Conservation (phyloP, 2,797 vertebrate species). For the Anas capensis region DNA sequence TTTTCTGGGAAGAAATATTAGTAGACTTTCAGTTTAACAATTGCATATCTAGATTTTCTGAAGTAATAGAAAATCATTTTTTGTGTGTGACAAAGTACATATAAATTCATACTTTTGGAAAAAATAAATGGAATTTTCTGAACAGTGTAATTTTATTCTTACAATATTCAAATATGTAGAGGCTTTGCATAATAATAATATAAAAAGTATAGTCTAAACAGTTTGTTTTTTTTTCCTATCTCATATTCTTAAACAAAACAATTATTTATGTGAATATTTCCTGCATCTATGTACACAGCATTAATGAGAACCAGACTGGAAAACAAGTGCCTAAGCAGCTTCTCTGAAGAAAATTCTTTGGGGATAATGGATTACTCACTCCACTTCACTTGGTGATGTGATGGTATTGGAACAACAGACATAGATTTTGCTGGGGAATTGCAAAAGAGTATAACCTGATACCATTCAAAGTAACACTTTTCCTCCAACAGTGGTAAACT, state of each 20-base stretch:
- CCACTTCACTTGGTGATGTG: background rate
- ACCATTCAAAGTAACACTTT: background rate
- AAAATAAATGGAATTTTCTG: background rate
- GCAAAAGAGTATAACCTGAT: background rate
- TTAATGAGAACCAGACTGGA: background rate
- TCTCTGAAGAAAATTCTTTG: background rate
- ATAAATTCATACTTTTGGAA: background rate
- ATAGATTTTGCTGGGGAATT: background rate
- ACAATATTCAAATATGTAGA: background rate
- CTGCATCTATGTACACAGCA: background rate
- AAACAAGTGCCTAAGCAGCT: background rate
- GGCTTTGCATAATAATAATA: background rate
- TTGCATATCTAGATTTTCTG: background rate
- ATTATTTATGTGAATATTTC: background rate
- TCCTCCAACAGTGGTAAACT: background rate
- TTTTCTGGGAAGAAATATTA: background rate
- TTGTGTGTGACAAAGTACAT: background rate
- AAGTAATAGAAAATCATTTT: background rate
- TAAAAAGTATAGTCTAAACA: background rate
- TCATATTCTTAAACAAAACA: accelerated
- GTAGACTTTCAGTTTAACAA: background rate
- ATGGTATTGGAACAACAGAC: background rate
- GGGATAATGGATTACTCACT: background rate
- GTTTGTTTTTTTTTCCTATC: background rate
- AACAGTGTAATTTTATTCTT: background rate